Conservation (phyloP, 2,797 vertebrate genomes). For the Ceryle rudis region DNA sequence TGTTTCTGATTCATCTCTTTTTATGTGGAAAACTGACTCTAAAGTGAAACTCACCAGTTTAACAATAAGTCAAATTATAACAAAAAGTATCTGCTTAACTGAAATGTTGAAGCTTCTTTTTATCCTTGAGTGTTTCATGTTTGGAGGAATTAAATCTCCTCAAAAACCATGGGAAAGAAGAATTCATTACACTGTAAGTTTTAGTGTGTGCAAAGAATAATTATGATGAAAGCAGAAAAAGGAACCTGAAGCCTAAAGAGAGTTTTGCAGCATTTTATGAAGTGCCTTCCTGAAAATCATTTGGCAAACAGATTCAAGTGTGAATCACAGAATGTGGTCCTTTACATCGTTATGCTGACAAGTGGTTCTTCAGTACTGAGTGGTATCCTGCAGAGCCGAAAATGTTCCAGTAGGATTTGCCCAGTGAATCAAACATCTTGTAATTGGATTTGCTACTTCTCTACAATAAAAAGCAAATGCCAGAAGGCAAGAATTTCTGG, state of each 20-base stretch:
- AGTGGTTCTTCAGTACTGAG: slow-evolving; percentile 57
- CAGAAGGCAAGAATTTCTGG: background rate
- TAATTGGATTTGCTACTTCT: slow-evolving; percentile 36
- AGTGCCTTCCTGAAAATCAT: slow-evolving; percentile 21
- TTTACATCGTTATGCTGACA: slow-evolving; percentile 42
- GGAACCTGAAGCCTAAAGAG: background rate
- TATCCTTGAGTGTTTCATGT: background rate
- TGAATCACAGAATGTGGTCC: slow-evolving; percentile 40
- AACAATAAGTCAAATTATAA: background rate
- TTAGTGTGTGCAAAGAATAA: background rate
- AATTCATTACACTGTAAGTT: background rate
- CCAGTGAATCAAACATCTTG: slow-evolving; percentile 51
- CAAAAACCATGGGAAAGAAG: background rate
- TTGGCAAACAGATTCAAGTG: slow-evolving; percentile 26
- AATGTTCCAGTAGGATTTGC: slow-evolving; percentile 48
- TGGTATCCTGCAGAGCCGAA: slow-evolving; percentile 39
- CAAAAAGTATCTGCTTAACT: background rate
- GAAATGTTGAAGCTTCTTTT: background rate
- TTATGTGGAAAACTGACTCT: background rate
- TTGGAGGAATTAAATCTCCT: background rate
- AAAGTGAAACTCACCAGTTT: background rate
- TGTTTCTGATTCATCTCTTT: background rate
- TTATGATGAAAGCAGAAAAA: background rate
- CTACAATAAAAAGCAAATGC: slow-evolving; percentile 23
- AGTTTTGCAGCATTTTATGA: background rate